Base-by-base conservation (phyloP, 2,113 vertebrate genomes). In the Sebastes fasciatus region DNA sequence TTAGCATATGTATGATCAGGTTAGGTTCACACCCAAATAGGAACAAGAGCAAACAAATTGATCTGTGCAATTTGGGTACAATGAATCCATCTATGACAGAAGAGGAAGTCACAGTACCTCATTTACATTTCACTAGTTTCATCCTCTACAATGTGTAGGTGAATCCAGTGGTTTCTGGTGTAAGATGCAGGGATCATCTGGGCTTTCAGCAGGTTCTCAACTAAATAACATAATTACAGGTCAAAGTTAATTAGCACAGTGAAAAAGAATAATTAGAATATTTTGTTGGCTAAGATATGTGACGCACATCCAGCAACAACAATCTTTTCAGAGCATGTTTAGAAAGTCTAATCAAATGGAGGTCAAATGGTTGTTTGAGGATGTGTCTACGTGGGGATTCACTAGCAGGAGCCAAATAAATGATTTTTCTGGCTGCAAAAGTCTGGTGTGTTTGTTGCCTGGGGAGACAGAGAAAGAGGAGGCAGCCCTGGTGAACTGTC, bases 391-490 rank as follows among this genome's bases (percentile, higher is more conserved):
- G 13, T 17, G 9, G 5, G 5, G 11, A 11, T 43, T 58, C 9
- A 57, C 62, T 42, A 58, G 8, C 19, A n/a, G 43, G 48, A 55
- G 34, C 9, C 12, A 64, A 75, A 62, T 62, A 1, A 74, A 54
- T 52, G 9, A 19, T 54, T 52, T 34, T 14, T 55, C 19, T 65
- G 23, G 6, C 13, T 49, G 12, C 7, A 11, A 10, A 67, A 74
- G 3, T 66, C 0, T 26, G 55, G 4, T 66, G 79, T 74, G 14
- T 46, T 48, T 42, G 63, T 77, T 80, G 64, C 69, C 73, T 63
- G n/a, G 72, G 65, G 72, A 69, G 49, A 63, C 46, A 19, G 49
- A 51, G 21, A 48, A 51, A 69, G 75, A 63, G 8, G n/a, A 49
- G 4, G 13, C 21, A 68, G 54, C 10, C 2, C 8, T n/a, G 49